Evolutionary conservation across 2,888 invertebrate species (phyloP), one percentile per base, ranked within the genome.

Genomic region (Chamaedrilus cognettii): DNA sequence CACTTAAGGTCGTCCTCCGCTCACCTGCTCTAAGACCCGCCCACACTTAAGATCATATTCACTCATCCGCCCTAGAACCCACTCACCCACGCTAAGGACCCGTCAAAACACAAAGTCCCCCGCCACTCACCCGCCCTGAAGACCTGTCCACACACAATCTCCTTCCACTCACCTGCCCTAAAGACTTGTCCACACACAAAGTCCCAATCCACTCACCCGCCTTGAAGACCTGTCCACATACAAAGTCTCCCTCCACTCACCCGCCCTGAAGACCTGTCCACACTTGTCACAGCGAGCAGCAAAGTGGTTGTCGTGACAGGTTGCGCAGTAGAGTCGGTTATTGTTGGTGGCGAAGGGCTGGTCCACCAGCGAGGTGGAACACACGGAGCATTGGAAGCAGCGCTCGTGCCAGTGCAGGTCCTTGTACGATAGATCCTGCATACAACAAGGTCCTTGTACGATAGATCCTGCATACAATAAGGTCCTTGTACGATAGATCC

Each of bases 331-430:
- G 87, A 98, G 96, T 87, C 96, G 94, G 86, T 99, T 98, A 79
- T 95, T 92, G 87, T 98, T 98, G 84, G 96, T 95, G 81, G 98
- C 99, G 86, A 99, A 99, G 85, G 98, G 98, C 89, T 97, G 96
- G 88, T 99, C 98, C 74, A 99, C 98, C 85, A 99, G 89, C 70
- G 96, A 96, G 80, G 95, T 91, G 84, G 94, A 91, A 88, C 99
- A 99, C 87, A 95, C 96, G 86, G 91, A 92, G 89, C 99, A 99
- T 80, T 97, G 89, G 91, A 99, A 99, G 86, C 99, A 99, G 63
- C 94, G 93, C 87, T 99, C 98, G 86, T 99, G 99, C 99, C 99
- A 99, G 86, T 99, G 99, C 88, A 96, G 96, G 86, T 99, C 98
- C 88, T 99, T 99, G 90, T 99, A 99, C 77, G 98, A 98, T 86